Conservation (phyloP, 2,797 vertebrate species). For the Synanceia verrucosa region DNA sequence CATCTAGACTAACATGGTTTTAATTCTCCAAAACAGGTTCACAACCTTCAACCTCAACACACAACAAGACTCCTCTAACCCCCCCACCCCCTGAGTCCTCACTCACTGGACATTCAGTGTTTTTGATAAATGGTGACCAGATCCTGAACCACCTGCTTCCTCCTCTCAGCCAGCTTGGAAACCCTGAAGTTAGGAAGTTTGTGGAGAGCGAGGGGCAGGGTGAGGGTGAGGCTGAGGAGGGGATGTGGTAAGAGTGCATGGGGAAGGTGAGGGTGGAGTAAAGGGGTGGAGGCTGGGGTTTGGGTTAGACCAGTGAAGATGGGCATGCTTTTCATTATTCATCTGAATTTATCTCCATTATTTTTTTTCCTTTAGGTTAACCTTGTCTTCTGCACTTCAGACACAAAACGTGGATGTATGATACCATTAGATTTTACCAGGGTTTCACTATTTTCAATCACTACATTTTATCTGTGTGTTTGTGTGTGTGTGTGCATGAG, state of each 20-base stretch:
- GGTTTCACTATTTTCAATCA: conserved; percentile 80
- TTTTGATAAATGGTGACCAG: conserved; percentile 63
- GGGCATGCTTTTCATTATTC: conserved; percentile 79
- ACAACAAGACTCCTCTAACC: conserved; percentile 64
- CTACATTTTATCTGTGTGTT: conserved; percentile 80
- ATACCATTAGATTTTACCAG: conserved; percentile 79
- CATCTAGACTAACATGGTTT: conserved; percentile 62
- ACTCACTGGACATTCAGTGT: conserved; percentile 65
- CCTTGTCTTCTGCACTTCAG: conserved; percentile 80
- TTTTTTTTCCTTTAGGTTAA: conserved; percentile 45
- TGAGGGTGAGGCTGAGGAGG: conserved; percentile 38
- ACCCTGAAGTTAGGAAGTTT: conserved; percentile 4
- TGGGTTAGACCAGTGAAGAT: conserved; percentile 78
- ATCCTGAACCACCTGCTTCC: conserved; percentile 49
- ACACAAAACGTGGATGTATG: conserved; percentile 79
- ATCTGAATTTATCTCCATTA: conserved; percentile 75
- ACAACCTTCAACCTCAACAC: conserved; percentile 67
- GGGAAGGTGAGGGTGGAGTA: conserved; percentile 49
- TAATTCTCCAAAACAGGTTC: conserved; percentile 57
- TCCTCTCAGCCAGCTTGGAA: conserved; percentile 30
- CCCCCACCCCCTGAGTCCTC: conserved; percentile 44
- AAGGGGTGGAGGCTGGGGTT: conserved; percentile 50
- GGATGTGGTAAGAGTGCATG: conserved; percentile 37
- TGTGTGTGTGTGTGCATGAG: conserved; percentile 67
- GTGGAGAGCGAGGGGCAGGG: conserved; percentile 5